Base-by-base conservation (phyloP, 2,797 vertebrate genomes). In the Poliocrania exsul region DNA sequence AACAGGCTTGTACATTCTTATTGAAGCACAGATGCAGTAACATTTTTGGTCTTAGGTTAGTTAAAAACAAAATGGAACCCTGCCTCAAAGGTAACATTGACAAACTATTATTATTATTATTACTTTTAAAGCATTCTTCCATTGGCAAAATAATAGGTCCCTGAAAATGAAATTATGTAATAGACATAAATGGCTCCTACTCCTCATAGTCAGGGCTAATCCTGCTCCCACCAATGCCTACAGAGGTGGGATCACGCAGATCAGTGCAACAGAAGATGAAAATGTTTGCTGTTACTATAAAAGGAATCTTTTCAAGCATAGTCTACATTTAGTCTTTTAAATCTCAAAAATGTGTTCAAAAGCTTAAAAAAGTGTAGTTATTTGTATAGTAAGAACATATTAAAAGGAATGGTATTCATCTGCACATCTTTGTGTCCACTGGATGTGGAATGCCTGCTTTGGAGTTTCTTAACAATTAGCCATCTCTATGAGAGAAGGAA, bases 11-110 rank as follows among this genome's bases (percentile, higher is more conserved):
- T 82, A 94, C 82, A 81, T 88, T 93, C 96, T 91, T 94, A 94
- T 1, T 78, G 95, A 95, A 80, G 56, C 74, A 82, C 44, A 46
- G 90, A 62, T 79, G 88, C 53, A 87, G 40, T 54, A 90, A 33
- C 8, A 61, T 91, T 94, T 97, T 97, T 97, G 96, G 95, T 97
- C 62, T 70, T 94, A 56, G 10, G 90, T 94, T 97, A 96, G 91
- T 95, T 95, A 93, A 92, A 94, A 93, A 72, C 23, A 82, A 87
- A 85, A 90, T 6, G 5, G 91, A 97, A 92, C 80, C 72, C 92
- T 96, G 93, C 86, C 90, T 96, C 86, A 97, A 85, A 91, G 71
- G 84, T 81, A 92, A 92, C 13, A 47, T 88, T 2, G 13, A 95
- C 74, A 72, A 89, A 78, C 86, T 87, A 66, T 54, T 84, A 72